Conservation (phyloP, 2,113 vertebrate species). For the Upupa epops region DNA sequence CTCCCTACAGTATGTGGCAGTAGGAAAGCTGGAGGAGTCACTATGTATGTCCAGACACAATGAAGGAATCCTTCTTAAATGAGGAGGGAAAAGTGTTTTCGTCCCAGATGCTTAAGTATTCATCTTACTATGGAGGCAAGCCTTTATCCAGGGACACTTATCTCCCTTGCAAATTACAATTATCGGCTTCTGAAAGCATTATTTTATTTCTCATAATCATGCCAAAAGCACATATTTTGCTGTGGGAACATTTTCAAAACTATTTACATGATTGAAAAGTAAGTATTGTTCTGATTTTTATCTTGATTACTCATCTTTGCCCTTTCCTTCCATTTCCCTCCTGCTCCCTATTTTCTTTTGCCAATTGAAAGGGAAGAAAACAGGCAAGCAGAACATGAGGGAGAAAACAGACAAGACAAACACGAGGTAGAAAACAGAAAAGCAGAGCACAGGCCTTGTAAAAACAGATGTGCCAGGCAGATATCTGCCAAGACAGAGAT, state of each 20-base stretch:
- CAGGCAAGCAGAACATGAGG: background rate
- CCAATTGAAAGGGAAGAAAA: background rate
- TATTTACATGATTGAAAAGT: background rate
- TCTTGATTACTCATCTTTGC: background rate
- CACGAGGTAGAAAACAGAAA: background rate
- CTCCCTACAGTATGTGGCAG: background rate
- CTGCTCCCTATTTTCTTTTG: background rate
- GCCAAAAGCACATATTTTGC: background rate
- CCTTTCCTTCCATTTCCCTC: background rate
- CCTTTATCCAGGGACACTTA: background rate
- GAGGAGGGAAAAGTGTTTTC: background rate
- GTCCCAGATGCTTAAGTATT: background rate
- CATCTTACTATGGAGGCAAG: background rate
- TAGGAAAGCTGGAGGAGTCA: background rate
- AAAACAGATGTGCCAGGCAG: background rate
- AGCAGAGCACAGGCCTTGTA: background rate
- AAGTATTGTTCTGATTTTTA: background rate
- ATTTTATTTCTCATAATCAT: background rate
- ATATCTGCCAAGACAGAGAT: background rate
- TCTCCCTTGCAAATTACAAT: background rate
- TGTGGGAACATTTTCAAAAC: background rate
- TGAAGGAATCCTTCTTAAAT: background rate
- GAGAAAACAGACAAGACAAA: background rate
- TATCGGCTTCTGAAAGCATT: background rate
- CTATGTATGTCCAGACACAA: background rate